phyloP scores from a whole-genome alignment of 23 tunicate genomes.

The Ascidia mentula region DNA sequence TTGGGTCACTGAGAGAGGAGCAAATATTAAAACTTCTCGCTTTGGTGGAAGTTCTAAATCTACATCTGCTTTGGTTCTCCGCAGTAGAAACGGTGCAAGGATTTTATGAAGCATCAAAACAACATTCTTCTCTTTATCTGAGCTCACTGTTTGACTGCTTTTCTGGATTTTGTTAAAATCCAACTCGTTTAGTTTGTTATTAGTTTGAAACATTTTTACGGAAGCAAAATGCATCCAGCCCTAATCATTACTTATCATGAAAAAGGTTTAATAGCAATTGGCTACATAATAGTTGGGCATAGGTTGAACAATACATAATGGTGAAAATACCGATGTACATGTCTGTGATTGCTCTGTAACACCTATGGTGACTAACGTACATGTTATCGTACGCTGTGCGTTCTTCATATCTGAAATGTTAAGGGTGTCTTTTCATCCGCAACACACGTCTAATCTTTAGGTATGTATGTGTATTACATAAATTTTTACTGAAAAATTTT shows the following conservation, averaged over 20 bases:
- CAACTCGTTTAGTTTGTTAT: too few relatives aligned
- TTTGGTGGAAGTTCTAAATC: constrained; percentile 76
- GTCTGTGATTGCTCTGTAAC: constrained; percentile 72
- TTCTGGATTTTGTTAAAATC: constrained; percentile 52
- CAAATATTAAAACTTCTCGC: constrained; percentile 67
- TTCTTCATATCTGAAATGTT: constrained; percentile 73
- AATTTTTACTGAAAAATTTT: too few relatives aligned
- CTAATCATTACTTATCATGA: too few relatives aligned
- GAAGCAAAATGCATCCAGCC: too few relatives aligned
- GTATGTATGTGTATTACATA: too few relatives aligned
- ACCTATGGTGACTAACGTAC: constrained; percentile 81
- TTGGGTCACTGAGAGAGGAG: constrained; percentile 54
- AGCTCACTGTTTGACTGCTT: constrained; percentile 10
- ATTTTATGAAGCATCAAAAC: constrained; percentile 71
- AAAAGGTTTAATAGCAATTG: too few relatives aligned
- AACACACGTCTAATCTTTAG: too few relatives aligned
- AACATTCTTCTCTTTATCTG: constrained; percentile 54
- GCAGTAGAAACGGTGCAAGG: constrained; percentile 79
- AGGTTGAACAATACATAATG: too few relatives aligned
- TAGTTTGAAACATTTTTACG: too few relatives aligned
- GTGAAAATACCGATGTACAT: too few relatives aligned
- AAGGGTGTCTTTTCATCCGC: too few relatives aligned
- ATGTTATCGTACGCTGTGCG: constrained; percentile 93
- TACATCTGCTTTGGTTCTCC: constrained; percentile 77
- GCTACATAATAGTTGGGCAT: too few relatives aligned